These are phyloP conservation scores for Varroa destructor DNA, from an alignment of 1,140 invertebrate genomes.

Conservation along the genomic window DNA sequence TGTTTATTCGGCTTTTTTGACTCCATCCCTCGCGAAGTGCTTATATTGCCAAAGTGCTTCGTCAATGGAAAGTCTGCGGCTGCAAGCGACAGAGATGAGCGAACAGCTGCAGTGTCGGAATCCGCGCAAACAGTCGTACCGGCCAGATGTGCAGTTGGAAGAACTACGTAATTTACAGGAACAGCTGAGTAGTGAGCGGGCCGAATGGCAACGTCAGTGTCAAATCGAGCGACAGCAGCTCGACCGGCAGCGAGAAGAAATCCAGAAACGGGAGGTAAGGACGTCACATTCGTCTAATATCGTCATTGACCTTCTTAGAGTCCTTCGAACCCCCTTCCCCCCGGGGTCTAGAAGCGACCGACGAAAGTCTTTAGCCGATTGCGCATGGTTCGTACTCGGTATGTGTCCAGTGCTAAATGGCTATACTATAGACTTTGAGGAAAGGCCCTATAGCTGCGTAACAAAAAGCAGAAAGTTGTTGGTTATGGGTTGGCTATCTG, in stretches of 20 bases:
- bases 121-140: slow-evolving; percentile 44
- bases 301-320: too few species aligned
- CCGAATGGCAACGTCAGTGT: slow-evolving; percentile 53
- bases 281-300: not conserved
- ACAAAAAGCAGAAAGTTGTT: too few species aligned
- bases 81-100: slow-evolving; percentile 35
- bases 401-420: too few species aligned
- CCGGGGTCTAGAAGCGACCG: too few species aligned
- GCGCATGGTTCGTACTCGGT: too few species aligned
- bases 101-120: slow-evolving; percentile 33
- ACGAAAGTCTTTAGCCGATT: too few species aligned
- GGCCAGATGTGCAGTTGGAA: slow-evolving; percentile 57
- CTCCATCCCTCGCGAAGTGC: not conserved
- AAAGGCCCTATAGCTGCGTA: too few species aligned
- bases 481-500: too few species aligned
- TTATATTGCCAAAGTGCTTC: slow-evolving; percentile 24
- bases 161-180: slow-evolving; percentile 58
- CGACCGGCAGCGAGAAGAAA: slow-evolving; percentile 11
- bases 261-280: slow-evolving; percentile 17
- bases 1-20: not conserved
- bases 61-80: slow-evolving; percentile 34
- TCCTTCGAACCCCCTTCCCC: too few species aligned
- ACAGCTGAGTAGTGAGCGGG: slow-evolving; percentile 61
- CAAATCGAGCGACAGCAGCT: slow-evolving; percentile 11
- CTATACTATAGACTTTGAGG: too few species aligned